phyloP scores from a whole-genome alignment of 2,113 vertebrate genomes.

The Ginglymostoma cirratum region DNA sequence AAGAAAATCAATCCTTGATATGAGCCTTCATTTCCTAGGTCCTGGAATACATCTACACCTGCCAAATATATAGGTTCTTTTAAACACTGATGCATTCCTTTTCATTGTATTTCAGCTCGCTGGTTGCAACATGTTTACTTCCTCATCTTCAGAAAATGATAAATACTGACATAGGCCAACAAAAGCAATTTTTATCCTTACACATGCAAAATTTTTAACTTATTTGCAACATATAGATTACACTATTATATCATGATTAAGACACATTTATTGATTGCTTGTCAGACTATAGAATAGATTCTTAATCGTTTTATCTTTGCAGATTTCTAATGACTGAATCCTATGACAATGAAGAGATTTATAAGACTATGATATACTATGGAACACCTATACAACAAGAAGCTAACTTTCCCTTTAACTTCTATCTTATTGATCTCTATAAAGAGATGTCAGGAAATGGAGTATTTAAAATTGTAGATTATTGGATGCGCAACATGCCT shows the following conservation, averaged over 20 bases:
- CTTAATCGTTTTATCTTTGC: conserved; percentile 26
- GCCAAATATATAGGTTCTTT: neutral
- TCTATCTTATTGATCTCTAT: conserved; percentile 68
- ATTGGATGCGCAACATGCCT: conserved; percentile 91
- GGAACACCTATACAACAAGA: conserved; percentile 69
- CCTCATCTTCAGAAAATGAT: neutral
- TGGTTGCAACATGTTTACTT: neutral
- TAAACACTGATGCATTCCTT: neutral
- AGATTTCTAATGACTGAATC: conserved; percentile 80
- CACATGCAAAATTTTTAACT: neutral
- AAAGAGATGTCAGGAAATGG: conserved; percentile 59
- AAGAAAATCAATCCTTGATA: neutral
- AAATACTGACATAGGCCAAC: neutral
- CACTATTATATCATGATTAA: neutral
- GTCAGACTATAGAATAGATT: neutral
- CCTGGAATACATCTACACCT: neutral
- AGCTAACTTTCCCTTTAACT: conserved; percentile 87
- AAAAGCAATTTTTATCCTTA: neutral
- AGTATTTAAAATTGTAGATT: conserved; percentile 61
- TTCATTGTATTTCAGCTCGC: neutral
- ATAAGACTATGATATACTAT: conserved; percentile 86
- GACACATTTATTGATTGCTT: neutral
- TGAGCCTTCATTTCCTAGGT: neutral
- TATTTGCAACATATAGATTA: neutral
- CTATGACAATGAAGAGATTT: conserved; percentile 61